Evolutionary conservation across 2,888 invertebrate genomes (phyloP).

Genomic region (Campoplex nolae): DNA sequence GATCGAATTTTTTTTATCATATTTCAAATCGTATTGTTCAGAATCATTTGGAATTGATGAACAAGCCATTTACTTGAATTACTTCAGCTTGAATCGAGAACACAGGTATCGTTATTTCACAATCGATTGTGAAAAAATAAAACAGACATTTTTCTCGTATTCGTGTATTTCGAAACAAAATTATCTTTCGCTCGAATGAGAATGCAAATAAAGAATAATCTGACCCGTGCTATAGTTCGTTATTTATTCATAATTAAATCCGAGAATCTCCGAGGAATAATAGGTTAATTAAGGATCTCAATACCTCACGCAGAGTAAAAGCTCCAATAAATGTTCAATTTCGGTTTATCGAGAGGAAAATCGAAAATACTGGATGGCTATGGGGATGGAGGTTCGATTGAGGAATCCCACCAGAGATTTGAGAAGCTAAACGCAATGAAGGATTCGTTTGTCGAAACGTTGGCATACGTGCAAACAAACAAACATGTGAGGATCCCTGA

Average conservation of each 20-base stretch:
- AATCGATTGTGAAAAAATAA: neutral
- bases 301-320: neutral
- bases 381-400: neutral
- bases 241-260: neutral
- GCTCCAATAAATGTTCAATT: neutral
- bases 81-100: neutral
- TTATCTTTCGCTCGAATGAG: neutral
- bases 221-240: neutral
- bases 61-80: neutral
- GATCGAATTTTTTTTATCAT: neutral
- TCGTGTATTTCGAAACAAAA: neutral
- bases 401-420: neutral
- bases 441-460: constrained; percentile 27
- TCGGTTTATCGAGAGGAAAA: neutral
- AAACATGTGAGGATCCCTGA: constrained; percentile 11
- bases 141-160: neutral
- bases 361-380: neutral
- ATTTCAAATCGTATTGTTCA: neutral
- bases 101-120: neutral
- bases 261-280: neutral
- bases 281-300: neutral
- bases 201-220: neutral
- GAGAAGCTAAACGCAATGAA: constrained; percentile 18
- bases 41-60: neutral
- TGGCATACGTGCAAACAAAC: constrained; percentile 27